Percentiles rank a stretch among this genome's conserved stretches.
These are phyloP conservation scores for Gerris buenoi DNA, from an alignment of 1,140 invertebrate species.

Conservation along the genomic window DNA sequence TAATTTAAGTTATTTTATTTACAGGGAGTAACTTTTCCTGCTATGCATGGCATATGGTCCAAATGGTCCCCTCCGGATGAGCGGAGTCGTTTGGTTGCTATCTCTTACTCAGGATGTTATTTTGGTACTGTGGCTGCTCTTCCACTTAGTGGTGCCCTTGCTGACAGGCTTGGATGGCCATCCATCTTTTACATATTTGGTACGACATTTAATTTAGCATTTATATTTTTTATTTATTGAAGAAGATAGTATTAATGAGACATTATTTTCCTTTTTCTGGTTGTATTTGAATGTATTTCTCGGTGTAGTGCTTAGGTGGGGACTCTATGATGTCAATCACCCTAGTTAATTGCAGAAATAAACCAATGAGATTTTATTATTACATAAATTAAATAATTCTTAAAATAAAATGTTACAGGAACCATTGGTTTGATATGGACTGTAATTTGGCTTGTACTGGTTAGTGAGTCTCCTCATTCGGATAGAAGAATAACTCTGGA, in stretches of 20 bases:
- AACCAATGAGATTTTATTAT: no score
- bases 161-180: slow-evolving; percentile 50
- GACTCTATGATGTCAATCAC: no score
- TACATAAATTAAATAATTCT: no score
- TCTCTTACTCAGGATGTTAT: slow-evolving; percentile 43
- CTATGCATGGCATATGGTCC: slow-evolving; percentile 65
- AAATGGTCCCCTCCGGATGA: slow-evolving; percentile 65
- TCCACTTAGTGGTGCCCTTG: slow-evolving; percentile 33
- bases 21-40: slow-evolving; percentile 60
- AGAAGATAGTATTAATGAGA: no score
- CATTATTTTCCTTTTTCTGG: no score
- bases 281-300: no score
- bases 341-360: no score
- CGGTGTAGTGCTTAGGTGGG: no score
- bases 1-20: slow-evolving; percentile 24
- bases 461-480: slow-evolving; percentile 56
- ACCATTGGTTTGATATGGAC: slow-evolving; percentile 54
- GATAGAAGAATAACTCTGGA: slow-evolving; percentile 55
- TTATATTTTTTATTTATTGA: no score
- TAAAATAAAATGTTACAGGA: no score
- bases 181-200: slow-evolving; percentile 80
- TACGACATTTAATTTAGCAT: slow-evolving; percentile 27
- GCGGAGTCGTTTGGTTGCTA: slow-evolving; percentile 61
- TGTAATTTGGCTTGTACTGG: slow-evolving; percentile 47
- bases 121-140: slow-evolving; percentile 34